Evolutionary conservation across 2,888 invertebrate genomes (phyloP), one percentile per base, ranked within the genome.

Genomic region (Pollenia griseotomentosa): DNA sequence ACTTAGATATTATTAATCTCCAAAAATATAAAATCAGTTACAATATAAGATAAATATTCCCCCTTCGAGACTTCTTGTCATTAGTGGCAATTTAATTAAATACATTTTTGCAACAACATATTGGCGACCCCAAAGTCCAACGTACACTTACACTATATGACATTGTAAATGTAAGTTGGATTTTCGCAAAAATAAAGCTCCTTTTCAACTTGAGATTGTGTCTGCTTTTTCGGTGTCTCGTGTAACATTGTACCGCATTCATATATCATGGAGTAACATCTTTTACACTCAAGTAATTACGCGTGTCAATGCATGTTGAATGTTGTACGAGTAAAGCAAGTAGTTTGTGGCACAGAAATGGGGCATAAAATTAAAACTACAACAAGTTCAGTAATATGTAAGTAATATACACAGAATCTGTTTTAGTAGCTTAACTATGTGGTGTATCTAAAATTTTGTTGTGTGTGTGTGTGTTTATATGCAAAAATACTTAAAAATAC

Each of bases 241-340:
- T 75, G 46, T 46, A 59, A 61, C 48, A 61, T 63, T 80, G 70
- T 63, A 51, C 40, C 42, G 68, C 11, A 55, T 59, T 63, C 79
- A 71, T 84, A 88, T 88, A 90, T 90, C 89, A 89, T 88, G 85
- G 89, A 89, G 90, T 90, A 91, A 91, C 86, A 88, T 87, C 66
- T 87, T 80, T 81, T 85, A 68, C 68, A 84, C 66, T 68, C 83
- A 77, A 88, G 89, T 90, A 91, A 91, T 90, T 90, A 89, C 90
- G 90, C 91, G 91, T 92, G 91, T 90, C 91, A 91, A 90, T 90
- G 85, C 66, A 66, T 79, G 79, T 75, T 71, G 42, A 66, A 55
- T 55, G 70, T 44, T 19, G 55, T 74, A 74, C n/a, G 19, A 53
- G 65, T 71, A 33, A 23, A 63, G 70, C 63, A 46, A 46, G 68